Base-by-base conservation (phyloP, 2,113 vertebrate species). In the Seriola rivoliana region DNA sequence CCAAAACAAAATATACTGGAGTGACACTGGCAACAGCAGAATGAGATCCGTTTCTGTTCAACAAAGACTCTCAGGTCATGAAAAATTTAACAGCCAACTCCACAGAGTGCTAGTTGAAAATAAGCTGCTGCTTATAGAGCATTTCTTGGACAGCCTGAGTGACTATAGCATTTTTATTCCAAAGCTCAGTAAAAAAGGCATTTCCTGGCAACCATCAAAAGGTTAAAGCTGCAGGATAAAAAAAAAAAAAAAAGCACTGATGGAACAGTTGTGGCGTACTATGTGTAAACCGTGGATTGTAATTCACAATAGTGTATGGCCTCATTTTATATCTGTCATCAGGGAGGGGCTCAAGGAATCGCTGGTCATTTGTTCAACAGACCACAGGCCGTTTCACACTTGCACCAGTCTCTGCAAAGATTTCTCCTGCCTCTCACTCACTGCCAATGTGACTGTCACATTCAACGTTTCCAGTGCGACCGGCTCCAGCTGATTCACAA, bases 11-110 rank as follows among this genome's bases (percentile, higher is more conserved):
- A 86, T 57, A 75, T 44, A 75, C 67, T 34, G 38, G 50, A 79
- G 85, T 36, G 70, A 78, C 73, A 55, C 54, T 36, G 73, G 48
- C 80, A 75, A 76, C 67, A 65, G 78, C 69, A 66, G 76, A 85
- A 85, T 70, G 60, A 85, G 89, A 90, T 89, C 75, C 12, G 54
- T 86, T 87, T 85, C 88, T 75, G 84, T 85, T 90, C 87, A 87
- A 80, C 88, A 86, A 86, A 87, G 82, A 88, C 78, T 87, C 64
- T 67, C 46, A 8, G 68, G 85, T 84, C 84, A 87, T 86, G 82
- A 90, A 93, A 90, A 71, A 90, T 91, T 48, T 40, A 89, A 86
- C 80, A 84, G 86, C 69, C 17, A 34, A 42, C 71, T 89, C 73
- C 71, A 67, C 63, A 77, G 63, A 79, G 78, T 10, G 25, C 25